Evolutionary conservation across 2,113 vertebrate species (phyloP).

Genomic region (Desmodus rotundus): DNA sequence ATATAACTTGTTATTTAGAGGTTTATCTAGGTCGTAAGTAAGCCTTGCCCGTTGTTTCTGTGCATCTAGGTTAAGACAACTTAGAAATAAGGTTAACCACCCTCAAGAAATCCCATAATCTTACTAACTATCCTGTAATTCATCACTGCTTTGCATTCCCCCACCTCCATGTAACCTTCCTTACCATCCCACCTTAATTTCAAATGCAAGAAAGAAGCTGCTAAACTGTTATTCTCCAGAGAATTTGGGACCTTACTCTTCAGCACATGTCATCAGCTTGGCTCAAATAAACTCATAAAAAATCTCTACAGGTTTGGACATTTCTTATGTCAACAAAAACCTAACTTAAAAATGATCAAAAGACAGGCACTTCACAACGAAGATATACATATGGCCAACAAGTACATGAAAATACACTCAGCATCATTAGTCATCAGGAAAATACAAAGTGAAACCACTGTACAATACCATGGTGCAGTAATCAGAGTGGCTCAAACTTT

Average conservation of each 20-base stretch:
- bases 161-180: neutral
- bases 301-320: neutral
- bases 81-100: neutral
- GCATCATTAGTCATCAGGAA: neutral
- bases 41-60: neutral
- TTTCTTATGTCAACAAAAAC: neutral
- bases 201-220: neutral
- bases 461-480: neutral
- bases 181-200: neutral
- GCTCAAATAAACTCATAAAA: neutral
- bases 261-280: neutral
- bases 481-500: neutral
- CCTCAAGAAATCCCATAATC: neutral
- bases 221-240: neutral
- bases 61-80: neutral
- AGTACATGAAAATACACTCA: neutral
- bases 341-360: neutral
- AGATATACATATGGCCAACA: neutral
- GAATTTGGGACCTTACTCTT: neutral
- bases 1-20: neutral
- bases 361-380: neutral
- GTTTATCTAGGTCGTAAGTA: neutral
- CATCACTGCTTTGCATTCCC: neutral
- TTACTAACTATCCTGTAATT: neutral
- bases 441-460: neutral